A percentile compares a stretch with the other conserved stretches of the same genome.
Evolutionary conservation across 1,140 invertebrate genomes (phyloP).

Genomic region (Armadillidium nasatum): DNA sequence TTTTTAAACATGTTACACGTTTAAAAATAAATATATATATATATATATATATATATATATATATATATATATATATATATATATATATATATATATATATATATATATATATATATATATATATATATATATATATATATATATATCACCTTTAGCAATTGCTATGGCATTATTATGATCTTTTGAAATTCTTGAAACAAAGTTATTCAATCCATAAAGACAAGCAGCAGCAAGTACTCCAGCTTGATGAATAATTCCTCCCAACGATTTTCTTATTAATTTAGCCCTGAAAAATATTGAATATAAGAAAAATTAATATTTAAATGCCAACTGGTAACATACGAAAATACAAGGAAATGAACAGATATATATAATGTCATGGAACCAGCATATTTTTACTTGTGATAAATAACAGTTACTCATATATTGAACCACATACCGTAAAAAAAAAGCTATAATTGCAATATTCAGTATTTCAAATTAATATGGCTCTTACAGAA

Average conservation of each 20-base stretch:
- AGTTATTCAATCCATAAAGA: conserved; percentile 53
- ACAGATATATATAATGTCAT: no score
- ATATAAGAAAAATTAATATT: background rate
- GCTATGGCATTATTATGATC: background rate
- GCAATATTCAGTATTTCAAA: no score
- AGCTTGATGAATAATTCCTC: conserved; percentile 86
- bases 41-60: conserved; percentile 1
- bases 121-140: background rate
- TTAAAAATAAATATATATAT: conserved; percentile 5
- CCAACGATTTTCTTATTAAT: conserved; percentile 75
- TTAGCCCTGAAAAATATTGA: conserved; percentile 58
- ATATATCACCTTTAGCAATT: background rate
- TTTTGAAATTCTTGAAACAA: background rate
- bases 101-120: background rate
- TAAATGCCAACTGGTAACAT: no score
- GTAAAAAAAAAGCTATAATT: no score
- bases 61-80: conserved; percentile 1
- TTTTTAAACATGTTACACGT: no score
- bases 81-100: conserved; percentile 8
- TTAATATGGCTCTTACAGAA: no score
- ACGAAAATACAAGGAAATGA: no score
- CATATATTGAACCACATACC: no score
- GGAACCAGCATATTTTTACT: no score
- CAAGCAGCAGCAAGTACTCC: conserved; percentile 84
- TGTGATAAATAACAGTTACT: no score